These are phyloP conservation scores for Pandemis corylana DNA, from an alignment of 2,888 invertebrate genomes.

Conservation along the genomic window DNA sequence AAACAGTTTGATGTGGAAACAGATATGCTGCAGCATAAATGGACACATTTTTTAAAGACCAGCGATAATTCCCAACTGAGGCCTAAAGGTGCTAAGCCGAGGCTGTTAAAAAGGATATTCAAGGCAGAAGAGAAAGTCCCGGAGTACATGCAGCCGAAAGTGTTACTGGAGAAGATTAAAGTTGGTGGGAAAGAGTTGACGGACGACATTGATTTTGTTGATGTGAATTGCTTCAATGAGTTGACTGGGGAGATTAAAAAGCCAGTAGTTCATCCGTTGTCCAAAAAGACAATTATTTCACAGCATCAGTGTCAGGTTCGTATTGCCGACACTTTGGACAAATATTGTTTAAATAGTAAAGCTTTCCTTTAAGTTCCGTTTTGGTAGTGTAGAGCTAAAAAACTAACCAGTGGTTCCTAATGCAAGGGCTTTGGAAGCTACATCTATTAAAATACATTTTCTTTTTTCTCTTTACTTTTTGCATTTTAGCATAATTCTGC, in stretches of 20 bases:
- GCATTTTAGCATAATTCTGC: too few species aligned
- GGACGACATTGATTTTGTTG: slow-evolving; percentile 38
- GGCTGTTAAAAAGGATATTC: slow-evolving; percentile 48
- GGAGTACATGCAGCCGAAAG: slow-evolving; percentile 56
- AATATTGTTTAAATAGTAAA: neutral
- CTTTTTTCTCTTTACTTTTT: too few species aligned
- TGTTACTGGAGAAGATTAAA: slow-evolving; percentile 61
- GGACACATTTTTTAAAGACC: slow-evolving; percentile 70
- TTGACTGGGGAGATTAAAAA: slow-evolving; percentile 52
- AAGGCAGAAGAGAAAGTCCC: slow-evolving; percentile 62
- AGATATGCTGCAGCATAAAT: slow-evolving; percentile 73
- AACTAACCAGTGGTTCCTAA: neutral
- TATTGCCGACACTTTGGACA: slow-evolving; percentile 43
- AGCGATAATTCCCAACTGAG: slow-evolving; percentile 58
- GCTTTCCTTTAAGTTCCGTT: neutral
- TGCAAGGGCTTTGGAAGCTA: too few species aligned
- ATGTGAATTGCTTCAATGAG: slow-evolving; percentile 46
- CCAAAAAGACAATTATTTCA: slow-evolving; percentile 68
- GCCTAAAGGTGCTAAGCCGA: slow-evolving; percentile 43
- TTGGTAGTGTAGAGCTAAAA: neutral
- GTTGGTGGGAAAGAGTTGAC: slow-evolving; percentile 43
- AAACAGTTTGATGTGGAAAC: slow-evolving; percentile 68
- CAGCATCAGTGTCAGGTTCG: slow-evolving; percentile 68
- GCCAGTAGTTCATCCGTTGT: slow-evolving; percentile 57
- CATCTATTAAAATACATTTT: too few species aligned